These are phyloP conservation scores for Neosilurus hyrtlii DNA, from an alignment of 2,797 vertebrate genomes.

Conservation along the genomic window DNA sequence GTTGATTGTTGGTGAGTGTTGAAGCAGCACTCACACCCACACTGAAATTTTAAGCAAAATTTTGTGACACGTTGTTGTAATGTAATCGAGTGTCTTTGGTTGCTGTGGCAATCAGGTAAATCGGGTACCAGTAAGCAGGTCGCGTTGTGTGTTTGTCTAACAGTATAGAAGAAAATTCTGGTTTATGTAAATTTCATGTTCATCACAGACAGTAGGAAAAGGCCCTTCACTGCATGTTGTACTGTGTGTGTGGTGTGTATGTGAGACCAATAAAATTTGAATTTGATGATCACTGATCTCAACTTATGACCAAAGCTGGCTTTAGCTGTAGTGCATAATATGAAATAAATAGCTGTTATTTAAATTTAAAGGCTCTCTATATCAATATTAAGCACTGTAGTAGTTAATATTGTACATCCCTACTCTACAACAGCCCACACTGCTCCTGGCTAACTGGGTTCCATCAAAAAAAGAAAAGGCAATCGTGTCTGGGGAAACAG, in stretches of 20 bases:
- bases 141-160: too few relatives aligned
- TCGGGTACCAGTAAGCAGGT: not conserved
- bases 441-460: not conserved
- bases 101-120: not conserved
- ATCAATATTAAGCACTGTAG: not conserved
- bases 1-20: not conserved
- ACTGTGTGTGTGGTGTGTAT: too few relatives aligned
- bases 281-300: not conserved
- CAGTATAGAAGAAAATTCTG: too few relatives aligned
- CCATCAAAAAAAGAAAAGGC: constrained; percentile 8
- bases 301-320: not conserved
- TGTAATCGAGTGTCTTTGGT: not conserved
- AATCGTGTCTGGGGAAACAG: constrained; percentile 23
- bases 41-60: not conserved
- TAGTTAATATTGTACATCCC: not conserved
- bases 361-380: not conserved
- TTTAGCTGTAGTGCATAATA: not conserved
- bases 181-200: too few relatives aligned
- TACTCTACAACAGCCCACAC: not conserved
- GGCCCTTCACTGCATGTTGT: too few relatives aligned
- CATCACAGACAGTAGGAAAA: too few relatives aligned
- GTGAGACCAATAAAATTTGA: too few relatives aligned
- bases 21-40: not conserved
- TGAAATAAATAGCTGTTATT: not conserved
- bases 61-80: not conserved